Evolutionary conservation across 2,113 vertebrate species (phyloP), one percentile per base, ranked within the genome.

Genomic region (Synodontis membranacea): DNA sequence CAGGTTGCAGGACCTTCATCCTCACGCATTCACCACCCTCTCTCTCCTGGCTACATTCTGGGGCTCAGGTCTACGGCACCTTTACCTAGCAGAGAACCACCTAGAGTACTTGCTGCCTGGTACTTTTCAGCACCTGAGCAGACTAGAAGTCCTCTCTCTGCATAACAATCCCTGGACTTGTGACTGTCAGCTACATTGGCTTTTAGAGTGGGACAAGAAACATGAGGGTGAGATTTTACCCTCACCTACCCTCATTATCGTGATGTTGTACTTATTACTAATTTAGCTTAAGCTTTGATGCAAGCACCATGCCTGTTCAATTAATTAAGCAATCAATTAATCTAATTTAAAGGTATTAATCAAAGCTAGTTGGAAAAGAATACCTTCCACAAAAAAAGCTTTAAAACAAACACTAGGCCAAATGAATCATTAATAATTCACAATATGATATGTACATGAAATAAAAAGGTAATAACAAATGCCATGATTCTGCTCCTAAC

Each of bases 141-240:
- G 87, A 42, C 92, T 96, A 7, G 95, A 96, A 80, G 80, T 95
- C 23, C 91, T 96, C 48, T 91, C 93, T 28, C 90, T 96, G 0
- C 93, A 96, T 66, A 93, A 93, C 9, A 96, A 96, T 87, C 95
- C 94, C 23, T 96, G 95, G 95, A 91, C 84, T n/a, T 96, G 95
- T 86, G 94, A 96, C 89, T 96, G 95, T 85, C 91, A 94, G 1
- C 92, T 96, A 1, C 90, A 88, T 15, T 95, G 95, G 95, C 75
- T 96, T 31, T 15, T 95, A 14, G 92, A 95, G 68, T 96, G 95
- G 95, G 91, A 93, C 84, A 84, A 91, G 44, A 90, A 91, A 48
- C 93, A 94, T 75, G 88, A 93, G 68, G 95, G 95, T 89, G 68
- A 87, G 60, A 54, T 9, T 58, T 54, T 37, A 56, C 75, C n/a